Base-by-base conservation (phyloP, 2,797 vertebrate genomes). In the Oreochromis mossambicus region DNA sequence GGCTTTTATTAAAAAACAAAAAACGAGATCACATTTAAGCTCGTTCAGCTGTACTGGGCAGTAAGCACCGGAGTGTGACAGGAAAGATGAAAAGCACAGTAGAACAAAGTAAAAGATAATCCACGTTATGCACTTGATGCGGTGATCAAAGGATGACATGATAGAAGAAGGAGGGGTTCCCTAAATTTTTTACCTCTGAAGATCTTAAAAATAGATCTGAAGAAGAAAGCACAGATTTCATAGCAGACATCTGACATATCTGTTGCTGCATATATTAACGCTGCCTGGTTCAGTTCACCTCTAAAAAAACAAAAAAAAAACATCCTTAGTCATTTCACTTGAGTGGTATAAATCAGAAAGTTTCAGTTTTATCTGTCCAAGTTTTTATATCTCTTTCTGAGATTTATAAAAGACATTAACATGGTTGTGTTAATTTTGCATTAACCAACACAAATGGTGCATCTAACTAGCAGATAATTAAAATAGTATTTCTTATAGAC, bases 11-110 rank as follows among this genome's bases (percentile, higher is more conserved):
- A 26, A 21, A 55, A 34, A 75, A n/a, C 48, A 2, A 63, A 80
- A 79, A 83, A 51, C 50, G 61, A 56, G 61, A 79, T 87, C 81
- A 83, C 43, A 52, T 81, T 68, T 24, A 78, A 79, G 75, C 51
- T 21, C 41, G 21, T 83, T 86, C 81, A 79, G 81, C 82, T 55
- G 56, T 24, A 24, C 48, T 32, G 83, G 84, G 56, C 77, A 17
- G 70, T 36, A 14, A 11, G 79, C 86, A 58, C 36, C 3, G 7
- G 82, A 88, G 88, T 77, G 84, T 87, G 90, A 81, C 78, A 29
- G 87, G n/a, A 36, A 77, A 92, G 86, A 91, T 91, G 85, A 92
- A 92, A 92, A 87, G 75, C 63, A 7, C n/a, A 8, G 51, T 3
- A 54, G 68, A 85, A 77, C 54, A 84, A 80, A 82, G 82, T 50